Base-by-base conservation (phyloP, 2,888 invertebrate genomes). In the Polyommatus iphigenia region DNA sequence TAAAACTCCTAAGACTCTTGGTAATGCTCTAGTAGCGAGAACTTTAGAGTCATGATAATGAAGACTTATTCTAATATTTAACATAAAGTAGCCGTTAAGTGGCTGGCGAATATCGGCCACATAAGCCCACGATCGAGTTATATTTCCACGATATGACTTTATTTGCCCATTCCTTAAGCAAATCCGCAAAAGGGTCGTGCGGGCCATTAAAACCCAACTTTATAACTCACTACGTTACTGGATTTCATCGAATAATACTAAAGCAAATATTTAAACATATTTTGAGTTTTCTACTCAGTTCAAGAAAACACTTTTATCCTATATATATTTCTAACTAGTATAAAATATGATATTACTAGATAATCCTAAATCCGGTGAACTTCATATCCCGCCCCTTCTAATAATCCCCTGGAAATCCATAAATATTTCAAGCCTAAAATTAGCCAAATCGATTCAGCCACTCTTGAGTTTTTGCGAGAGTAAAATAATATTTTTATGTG, bases 141-240 rank as follows among this genome's bases (percentile, higher is more conserved):
- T 78, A 78, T 78, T 59, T 59, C 72, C 77, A 41, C 18, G 57
- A 54, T 75, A 75, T 54, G 57, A 78, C 77, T 78, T 77, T 78
- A 78, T 78, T 78, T 73, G 73, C 77, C 72, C 77, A 78, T 78
- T 78, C 72, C 77, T 78, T 73, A 46, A 73, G 77, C 57, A 78
- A 78, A 78, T 78, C 77, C 73, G 77, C 72, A 73, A 75, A 75
- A 75, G 54, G 75, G 54, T 75, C 46, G 24, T 54, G 50, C 54
- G 54, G 18, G 15, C 20, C 54, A 75, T 75, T 75, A 75, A 75
- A 75, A 75, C 54, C 75, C 75, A 54, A 75, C 50, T 54, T 75
- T 75, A 75, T 54, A 75, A 46, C 75, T 46, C 29, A 50, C 46
- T 75, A 29, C 15, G 72, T 72, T 72, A 46, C 46, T 73, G 73